These are phyloP conservation scores for Tachystola acroxantha DNA, from an alignment of 2,888 invertebrate genomes.

Conservation along the genomic window DNA sequence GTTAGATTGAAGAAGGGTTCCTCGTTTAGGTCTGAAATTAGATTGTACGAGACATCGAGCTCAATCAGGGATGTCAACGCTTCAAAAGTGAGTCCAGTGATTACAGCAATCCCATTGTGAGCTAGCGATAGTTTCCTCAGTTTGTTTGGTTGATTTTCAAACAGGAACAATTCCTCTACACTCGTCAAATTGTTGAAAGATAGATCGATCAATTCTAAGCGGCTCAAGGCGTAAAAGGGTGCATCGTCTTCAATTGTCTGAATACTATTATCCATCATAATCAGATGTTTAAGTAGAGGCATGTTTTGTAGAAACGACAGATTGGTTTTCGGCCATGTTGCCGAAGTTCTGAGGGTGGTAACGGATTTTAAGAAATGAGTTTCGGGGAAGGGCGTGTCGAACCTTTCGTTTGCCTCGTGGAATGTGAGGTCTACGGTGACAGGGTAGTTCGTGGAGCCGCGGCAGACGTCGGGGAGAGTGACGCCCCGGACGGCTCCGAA, in stretches of 20 bases:
- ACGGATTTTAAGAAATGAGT: slow-evolving; percentile 35
- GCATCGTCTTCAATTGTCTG: slow-evolving; percentile 26
- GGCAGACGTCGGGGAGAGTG: slow-evolving; percentile 38
- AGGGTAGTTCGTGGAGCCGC: slow-evolving; percentile 44
- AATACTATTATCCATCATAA: slow-evolving; percentile 38
- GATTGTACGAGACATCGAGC: slow-evolving; percentile 54
- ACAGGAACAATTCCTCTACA: slow-evolving; percentile 44
- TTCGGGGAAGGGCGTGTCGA: slow-evolving; percentile 28
- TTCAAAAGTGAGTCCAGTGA: slow-evolving; percentile 40
- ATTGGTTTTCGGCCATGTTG: slow-evolving; percentile 34
- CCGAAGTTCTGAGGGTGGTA: slow-evolving; percentile 41
- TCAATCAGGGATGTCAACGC: slow-evolving; percentile 44
- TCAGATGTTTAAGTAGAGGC: slow-evolving; percentile 35
- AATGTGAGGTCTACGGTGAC: slow-evolving; percentile 44
- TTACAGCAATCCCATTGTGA: slow-evolving; percentile 37
- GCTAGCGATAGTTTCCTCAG: slow-evolving; percentile 41
- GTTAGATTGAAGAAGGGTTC: slow-evolving; percentile 55
- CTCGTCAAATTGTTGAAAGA: slow-evolving; percentile 43
- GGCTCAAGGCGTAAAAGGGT: slow-evolving; percentile 42
- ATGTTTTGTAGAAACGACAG: slow-evolving; percentile 46
- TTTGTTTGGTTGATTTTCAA: slow-evolving; percentile 41
- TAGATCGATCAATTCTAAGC: slow-evolving; percentile 44
- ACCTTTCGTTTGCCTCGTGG: slow-evolving; percentile 33
- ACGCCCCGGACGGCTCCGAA: slow-evolving; percentile 31
- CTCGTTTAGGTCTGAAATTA: slow-evolving; percentile 42